phyloP scores from a whole-genome alignment of 1,140 invertebrate genomes.

The Zelostemma sp. region DNA sequence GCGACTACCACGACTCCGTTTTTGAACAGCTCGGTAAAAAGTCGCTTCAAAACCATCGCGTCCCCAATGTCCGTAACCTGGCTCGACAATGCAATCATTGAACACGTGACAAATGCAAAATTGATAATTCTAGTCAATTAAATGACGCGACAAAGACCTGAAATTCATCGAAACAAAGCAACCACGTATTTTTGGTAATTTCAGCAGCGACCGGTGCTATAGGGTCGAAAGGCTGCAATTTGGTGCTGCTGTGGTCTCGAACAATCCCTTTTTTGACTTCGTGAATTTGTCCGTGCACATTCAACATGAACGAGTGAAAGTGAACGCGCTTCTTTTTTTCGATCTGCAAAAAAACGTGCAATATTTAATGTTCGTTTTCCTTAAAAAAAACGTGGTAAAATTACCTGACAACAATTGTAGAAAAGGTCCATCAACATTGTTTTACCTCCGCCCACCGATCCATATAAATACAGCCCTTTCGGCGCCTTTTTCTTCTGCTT shows the following conservation, averaged over 20 bases:
- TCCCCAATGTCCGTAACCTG: constrained; percentile 98
- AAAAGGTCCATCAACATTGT: constrained; percentile 99
- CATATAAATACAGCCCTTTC: constrained; percentile 86
- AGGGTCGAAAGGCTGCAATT: constrained; percentile 89
- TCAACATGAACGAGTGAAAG: constrained; percentile 98
- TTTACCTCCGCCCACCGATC: constrained; percentile 93
- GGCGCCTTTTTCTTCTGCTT: constrained; percentile 71
- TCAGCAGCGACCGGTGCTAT: constrained; percentile 92
- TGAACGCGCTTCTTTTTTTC: constrained; percentile 87
- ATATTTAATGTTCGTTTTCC: too few relatives aligned
- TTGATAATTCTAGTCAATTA: too few relatives aligned
- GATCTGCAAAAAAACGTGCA: constrained; percentile 68
- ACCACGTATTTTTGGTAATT: constrained; percentile 87
- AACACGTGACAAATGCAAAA: too few relatives aligned
- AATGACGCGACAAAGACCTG: constrained; percentile 77
- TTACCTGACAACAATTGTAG: constrained; percentile 82
- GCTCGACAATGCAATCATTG: constrained; percentile 53
- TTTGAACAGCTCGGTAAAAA: constrained; percentile 95
- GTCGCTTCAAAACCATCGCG: constrained; percentile 96
- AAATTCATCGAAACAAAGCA: constrained; percentile 99
- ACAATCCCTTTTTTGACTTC: constrained; percentile 81
- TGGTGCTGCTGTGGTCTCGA: constrained; percentile 76
- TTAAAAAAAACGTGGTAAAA: too few relatives aligned
- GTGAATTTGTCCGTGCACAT: constrained; percentile 92
- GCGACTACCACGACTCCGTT: constrained; percentile 94